phyloP scores from a whole-genome alignment of 2,888 invertebrate species.

The Stictocephala bisonia region DNA sequence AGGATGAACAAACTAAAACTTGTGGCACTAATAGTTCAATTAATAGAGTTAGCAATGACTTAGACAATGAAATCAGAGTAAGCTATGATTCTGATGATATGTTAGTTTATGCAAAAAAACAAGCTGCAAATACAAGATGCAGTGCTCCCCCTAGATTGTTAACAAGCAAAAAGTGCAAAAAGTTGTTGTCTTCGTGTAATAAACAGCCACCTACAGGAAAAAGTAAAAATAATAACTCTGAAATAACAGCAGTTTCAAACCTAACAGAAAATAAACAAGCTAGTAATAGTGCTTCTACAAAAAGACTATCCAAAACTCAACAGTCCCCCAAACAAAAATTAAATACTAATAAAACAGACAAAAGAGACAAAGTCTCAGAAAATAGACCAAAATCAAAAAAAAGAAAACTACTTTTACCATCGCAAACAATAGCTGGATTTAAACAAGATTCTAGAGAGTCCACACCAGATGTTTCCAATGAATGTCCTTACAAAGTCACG shows the following conservation, averaged over 20 bases:
- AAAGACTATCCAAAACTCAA: too few species aligned
- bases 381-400: constrained; percentile 11
- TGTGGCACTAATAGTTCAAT: background rate
- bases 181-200: constrained; percentile 12
- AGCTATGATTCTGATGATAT: constrained; percentile 28
- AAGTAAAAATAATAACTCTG: background rate
- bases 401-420: constrained; percentile 12
- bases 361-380: background rate
- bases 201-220: too few species aligned
- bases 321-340: too few species aligned
- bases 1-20: constrained; percentile 23
- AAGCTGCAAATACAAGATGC: constrained; percentile 20
- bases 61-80: background rate
- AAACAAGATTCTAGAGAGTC: constrained; percentile 14
- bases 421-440: constrained; percentile 4
- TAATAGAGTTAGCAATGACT: background rate
- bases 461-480: background rate
- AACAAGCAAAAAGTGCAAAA: constrained; percentile 24
- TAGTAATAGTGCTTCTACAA: background rate
- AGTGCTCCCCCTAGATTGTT: constrained; percentile 21
- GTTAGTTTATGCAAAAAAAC: constrained; percentile 18
- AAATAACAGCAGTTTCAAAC: background rate
- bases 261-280: background rate
- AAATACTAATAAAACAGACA: too few species aligned
- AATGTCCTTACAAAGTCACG: constrained; percentile 9